Evolutionary conservation across 2,113 vertebrate genomes (phyloP).

Genomic region (Crotalus helleri): DNA sequence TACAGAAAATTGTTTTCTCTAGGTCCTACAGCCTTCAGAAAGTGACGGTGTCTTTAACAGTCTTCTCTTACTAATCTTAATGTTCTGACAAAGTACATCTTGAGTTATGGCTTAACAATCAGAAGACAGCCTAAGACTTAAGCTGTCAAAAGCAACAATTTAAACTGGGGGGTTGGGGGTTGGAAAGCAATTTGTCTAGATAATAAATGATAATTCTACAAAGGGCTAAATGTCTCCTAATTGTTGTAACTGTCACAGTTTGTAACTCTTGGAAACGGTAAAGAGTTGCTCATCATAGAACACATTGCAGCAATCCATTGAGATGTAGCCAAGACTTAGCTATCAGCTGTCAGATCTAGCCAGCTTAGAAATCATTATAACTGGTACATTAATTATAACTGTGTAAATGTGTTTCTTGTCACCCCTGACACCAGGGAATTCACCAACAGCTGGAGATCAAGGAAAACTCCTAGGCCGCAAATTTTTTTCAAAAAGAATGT

Average conservation of each 20-base stretch:
- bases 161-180: not conserved
- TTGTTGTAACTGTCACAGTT: not conserved
- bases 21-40: not conserved
- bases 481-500: not conserved
- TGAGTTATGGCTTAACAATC: not conserved
- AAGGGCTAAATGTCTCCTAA: not conserved
- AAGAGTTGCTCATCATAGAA: not conserved
- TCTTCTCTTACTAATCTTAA: not conserved
- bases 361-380: not conserved
- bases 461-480: not conserved
- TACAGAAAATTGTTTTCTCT: not conserved
- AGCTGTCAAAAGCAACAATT: not conserved
- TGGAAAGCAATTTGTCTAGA: not conserved
- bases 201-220: not conserved
- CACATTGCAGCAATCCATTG: not conserved
- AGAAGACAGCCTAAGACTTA: not conserved
- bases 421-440: not conserved
- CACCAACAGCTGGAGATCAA: not conserved
- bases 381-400: not conserved
- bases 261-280: not conserved
- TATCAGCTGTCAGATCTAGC: not conserved
- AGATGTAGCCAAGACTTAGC: not conserved
- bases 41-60: not conserved
- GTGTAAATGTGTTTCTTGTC: not conserved
- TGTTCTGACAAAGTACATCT: not conserved